Evolutionary conservation across 2,888 invertebrate genomes (phyloP).

Genomic region (Zygaena filipendulae): DNA sequence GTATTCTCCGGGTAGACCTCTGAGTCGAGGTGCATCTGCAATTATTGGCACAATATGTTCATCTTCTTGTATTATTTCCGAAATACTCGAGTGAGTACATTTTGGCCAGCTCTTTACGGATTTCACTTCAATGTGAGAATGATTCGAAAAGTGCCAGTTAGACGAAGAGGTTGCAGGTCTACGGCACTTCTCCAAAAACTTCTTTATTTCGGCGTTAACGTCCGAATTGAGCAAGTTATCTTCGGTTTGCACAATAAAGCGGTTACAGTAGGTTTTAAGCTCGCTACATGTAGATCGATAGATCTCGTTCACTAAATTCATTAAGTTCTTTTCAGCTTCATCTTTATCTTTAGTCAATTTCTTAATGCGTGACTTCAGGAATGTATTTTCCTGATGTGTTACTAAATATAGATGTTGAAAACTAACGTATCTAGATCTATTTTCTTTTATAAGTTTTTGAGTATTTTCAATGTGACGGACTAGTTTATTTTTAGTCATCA

Average conservation of each 20-base stretch:
- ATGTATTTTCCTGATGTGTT: slow-evolving; percentile 46
- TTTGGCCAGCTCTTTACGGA: slow-evolving; percentile 14
- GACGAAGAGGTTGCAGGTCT: slow-evolving; percentile 6
- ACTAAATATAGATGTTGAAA: slow-evolving; percentile 46
- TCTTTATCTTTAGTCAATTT: slow-evolving; percentile 39
- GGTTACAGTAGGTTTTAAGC: slow-evolving; percentile 39
- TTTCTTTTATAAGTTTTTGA: slow-evolving; percentile 38
- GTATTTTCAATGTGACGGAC: slow-evolving; percentile 32
- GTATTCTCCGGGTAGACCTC: slow-evolving; percentile 45
- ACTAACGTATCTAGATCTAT: slow-evolving; percentile 32
- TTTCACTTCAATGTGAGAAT: slow-evolving; percentile 4
- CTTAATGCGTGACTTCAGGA: slow-evolving; percentile 34
- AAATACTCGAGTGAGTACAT: slow-evolving; percentile 10
- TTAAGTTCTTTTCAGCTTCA: slow-evolving; percentile 34
- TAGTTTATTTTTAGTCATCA: slow-evolving; percentile 37
- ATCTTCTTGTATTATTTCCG: slow-evolving; percentile 23
- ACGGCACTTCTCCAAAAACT: slow-evolving; percentile 28
- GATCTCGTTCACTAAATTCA: slow-evolving; percentile 37
- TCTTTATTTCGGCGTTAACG: slow-evolving; percentile 35
- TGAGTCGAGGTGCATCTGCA: slow-evolving; percentile 33
- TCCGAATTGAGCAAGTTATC: slow-evolving; percentile 37
- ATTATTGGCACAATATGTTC: slow-evolving; percentile 21
- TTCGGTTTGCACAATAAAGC: slow-evolving; percentile 37
- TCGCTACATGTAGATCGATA: slow-evolving; percentile 38
- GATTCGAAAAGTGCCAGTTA: slow-evolving; percentile 12